Evolutionary conservation across 2,888 invertebrate species (phyloP), one percentile per base, ranked within the genome.

Genomic region (Antheraea yamamai): DNA sequence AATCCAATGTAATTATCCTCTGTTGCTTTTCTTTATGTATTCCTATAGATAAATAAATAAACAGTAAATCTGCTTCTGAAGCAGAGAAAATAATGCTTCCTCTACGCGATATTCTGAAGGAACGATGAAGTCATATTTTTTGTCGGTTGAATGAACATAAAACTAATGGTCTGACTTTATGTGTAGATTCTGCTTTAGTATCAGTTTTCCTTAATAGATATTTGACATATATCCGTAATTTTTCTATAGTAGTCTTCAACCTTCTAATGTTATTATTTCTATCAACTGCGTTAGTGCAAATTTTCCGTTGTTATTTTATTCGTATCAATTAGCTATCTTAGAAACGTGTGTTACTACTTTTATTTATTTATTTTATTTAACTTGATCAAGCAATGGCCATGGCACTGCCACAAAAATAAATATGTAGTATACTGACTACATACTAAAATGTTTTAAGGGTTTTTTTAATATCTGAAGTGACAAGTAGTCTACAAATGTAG

Each of bases 71-170:
- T 39, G 8, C 20, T 39, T 10, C 39, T 39, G 6, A 16, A 39
- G 70, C 20, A 39, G 16, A 30, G 30, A n/a, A 20, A 39, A 70
- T 12, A 70, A 58, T 39, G 70, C 51, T 23, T 61, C 73, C 58
- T 70, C 39, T 23, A 52, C n/a, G 61, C 35, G 26, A 26, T 55
- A 61, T 73, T 64, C 64, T 51, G 68, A 75, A 75, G 58, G 75
- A 66, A 71, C 47, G 68, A 70, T 73, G 73, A 73, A 47, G 70
- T 73, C 47, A 73, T 75, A 75, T 75, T 75, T 75, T 47, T 66
- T 52, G 64, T 64, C 61, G 73, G 16, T 58, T 75, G 70, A 75
- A 73, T 73, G 55, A 58, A 16, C 70, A 72, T 58, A 52, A 52
- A 70, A 70, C 58, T 75, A 73, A 75, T 70, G 58, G 47, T 23